Percentiles rank a stretch among this genome's conserved stretches.
phyloP scores from a whole-genome alignment of 2,888 invertebrate genomes.

The Doris montereyensis region DNA sequence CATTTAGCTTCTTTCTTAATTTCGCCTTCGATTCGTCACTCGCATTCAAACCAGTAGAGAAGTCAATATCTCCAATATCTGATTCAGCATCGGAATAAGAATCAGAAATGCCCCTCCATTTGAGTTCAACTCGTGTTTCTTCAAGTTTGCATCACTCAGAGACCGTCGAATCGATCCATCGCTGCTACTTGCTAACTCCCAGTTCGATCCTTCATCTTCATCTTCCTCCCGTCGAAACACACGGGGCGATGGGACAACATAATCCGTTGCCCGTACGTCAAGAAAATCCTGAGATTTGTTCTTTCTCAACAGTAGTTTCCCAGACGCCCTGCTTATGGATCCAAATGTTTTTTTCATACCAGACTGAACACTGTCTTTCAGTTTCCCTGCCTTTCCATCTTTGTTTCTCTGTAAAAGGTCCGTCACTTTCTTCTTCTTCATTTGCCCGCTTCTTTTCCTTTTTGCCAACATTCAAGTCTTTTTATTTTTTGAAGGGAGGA shows the following conservation, averaged over 20 bases:
- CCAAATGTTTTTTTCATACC: conserved; percentile 59
- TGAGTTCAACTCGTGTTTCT: background rate
- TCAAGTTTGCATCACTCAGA: background rate
- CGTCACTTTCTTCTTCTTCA: no score
- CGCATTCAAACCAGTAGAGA: conserved; percentile 13
- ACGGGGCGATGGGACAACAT: conserved; percentile 47
- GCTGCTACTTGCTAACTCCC: background rate
- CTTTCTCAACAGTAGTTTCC: conserved; percentile 53
- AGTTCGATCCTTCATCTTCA: conserved; percentile 3
- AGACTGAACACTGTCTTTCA: conserved; percentile 58
- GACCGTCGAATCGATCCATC: background rate
- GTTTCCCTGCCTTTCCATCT: no score
- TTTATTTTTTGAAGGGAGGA: no score
- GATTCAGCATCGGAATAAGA: conserved; percentile 21
- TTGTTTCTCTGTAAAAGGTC: no score
- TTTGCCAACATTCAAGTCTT: no score
- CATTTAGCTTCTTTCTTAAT: no score
- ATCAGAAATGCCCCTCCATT: background rate
- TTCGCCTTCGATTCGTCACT: conserved; percentile 37
- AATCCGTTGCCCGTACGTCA: conserved; percentile 43
- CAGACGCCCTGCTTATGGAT: conserved; percentile 60
- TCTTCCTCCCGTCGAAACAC: conserved; percentile 28
- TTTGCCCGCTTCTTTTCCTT: no score
- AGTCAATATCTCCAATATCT: conserved; percentile 30
- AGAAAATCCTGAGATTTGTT: conserved; percentile 55